Evolutionary conservation across 1,140 invertebrate species (phyloP).

Genomic region (Panagrolaimus sp.): DNA sequence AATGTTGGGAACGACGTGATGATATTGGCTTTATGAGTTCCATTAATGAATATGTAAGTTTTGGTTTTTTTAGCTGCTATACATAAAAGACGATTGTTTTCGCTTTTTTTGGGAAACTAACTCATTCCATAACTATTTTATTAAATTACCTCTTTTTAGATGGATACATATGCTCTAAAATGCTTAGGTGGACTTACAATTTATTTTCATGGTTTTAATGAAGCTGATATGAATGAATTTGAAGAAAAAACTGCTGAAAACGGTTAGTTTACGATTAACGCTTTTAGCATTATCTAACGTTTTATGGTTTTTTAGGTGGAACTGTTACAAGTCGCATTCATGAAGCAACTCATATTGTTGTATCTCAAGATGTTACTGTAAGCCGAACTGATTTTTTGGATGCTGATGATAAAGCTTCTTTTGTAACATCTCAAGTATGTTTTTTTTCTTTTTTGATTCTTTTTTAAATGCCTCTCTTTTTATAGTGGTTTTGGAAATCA

Average conservation of each 20-base stretch:
- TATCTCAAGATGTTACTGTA: neutral
- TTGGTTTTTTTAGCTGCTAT: no score
- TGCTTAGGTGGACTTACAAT: neutral
- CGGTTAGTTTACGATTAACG: neutral
- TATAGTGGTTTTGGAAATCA: slow-evolving; percentile 7
- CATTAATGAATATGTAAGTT: neutral
- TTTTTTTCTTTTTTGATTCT: neutral
- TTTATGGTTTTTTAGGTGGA: neutral
- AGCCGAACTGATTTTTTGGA: neutral
- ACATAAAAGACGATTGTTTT: no score
- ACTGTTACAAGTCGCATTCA: neutral
- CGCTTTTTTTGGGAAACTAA: no score
- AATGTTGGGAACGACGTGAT: neutral
- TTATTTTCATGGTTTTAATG: neutral
- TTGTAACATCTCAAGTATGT: neutral
- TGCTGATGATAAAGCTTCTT: neutral
- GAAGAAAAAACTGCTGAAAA: slow-evolving; percentile 1
- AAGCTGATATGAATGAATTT: neutral
- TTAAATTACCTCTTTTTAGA: neutral
- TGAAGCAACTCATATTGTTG: neutral
- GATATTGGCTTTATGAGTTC: neutral
- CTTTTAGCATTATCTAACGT: no score
- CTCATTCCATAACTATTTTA: neutral
- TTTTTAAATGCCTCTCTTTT: no score
- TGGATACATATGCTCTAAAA: neutral